Evolutionary conservation across 2,888 invertebrate species (phyloP), one percentile per base, ranked within the genome.

Genomic region (Oxycera nigricornis): DNA sequence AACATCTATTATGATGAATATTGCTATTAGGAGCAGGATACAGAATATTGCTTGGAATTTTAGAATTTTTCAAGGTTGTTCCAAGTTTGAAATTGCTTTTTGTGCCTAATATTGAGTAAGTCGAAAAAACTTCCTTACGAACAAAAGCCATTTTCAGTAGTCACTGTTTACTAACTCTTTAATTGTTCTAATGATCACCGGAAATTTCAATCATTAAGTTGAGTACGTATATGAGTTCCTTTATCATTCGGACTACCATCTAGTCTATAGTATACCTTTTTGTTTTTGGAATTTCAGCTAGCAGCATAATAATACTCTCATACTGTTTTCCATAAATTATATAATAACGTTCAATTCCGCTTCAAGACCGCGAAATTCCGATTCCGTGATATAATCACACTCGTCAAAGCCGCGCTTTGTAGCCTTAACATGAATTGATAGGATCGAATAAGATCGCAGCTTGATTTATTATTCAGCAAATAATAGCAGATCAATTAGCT

Each of bases 401-500:
- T 24, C 41, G 41, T 41, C 26, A 26, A 24, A 41, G 41, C 41
- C 20, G 55, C 20, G 17, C 17, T 11, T 24, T 20, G 22, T 3
- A 7, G 46, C 17, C 20, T 17, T 3, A 22, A 22, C 3, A 55
- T 24, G 11, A 2, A 17, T 6, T 24, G 55, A 55, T 55, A 9
- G 0, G 7, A n/a, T n/a, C 6, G 24, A 24, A 39, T 41, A 41
- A 65, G 65, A 22, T 22, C 2, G 41, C 24, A 20, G 22, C 41
- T 65, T 39, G 65, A 65, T 65, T 65, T 39, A 65, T n/a, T n/a
- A n/a, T n/a, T n/a, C 65, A 41, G 41, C 17, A 41, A 41, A 41
- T 41, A 65, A 65, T 65, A 39, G 39, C 65, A 26, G 41, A 65
- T 65, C 65, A 65, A 65, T 65, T 65, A 41, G 41, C 2, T n/a